These are phyloP conservation scores for Sorex araneus DNA, from an alignment of 2,113 vertebrate species.

Conservation along the genomic window DNA sequence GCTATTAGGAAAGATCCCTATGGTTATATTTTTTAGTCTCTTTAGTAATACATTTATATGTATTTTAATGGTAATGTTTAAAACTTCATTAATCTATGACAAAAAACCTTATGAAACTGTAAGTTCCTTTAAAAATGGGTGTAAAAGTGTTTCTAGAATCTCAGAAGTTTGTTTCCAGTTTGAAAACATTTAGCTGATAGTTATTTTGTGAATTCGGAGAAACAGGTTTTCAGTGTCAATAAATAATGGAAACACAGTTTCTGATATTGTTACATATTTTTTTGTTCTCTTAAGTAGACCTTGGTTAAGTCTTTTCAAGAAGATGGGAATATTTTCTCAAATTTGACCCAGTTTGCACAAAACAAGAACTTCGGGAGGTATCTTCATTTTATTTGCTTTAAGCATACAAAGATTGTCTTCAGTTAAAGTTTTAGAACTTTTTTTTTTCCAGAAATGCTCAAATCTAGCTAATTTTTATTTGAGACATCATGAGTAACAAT, in stretches of 20 bases:
- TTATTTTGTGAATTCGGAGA: neutral
- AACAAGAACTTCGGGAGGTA: neutral
- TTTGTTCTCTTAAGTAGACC: too few species aligned
- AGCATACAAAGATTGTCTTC: neutral
- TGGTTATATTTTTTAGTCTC: slow-evolving; percentile 36
- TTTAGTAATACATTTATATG: slow-evolving; percentile 37
- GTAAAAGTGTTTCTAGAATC: neutral
- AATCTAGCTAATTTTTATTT: too few species aligned
- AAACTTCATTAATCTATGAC: slow-evolving; percentile 4
- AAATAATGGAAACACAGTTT: too few species aligned
- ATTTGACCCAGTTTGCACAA: neutral
- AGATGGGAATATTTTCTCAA: neutral
- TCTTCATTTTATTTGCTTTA: slow-evolving; percentile 25
- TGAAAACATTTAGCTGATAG: neutral
- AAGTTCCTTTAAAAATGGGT: slow-evolving; percentile 19
- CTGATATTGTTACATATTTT: too few species aligned
- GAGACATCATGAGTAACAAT: too few species aligned
- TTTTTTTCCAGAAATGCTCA: neutral
- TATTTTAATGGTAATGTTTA: slow-evolving; percentile 28
- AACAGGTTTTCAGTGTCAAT: neutral
- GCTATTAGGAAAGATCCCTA: slow-evolving; percentile 12
- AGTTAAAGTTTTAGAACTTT: neutral
- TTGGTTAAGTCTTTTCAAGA: too few species aligned
- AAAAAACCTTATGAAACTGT: too few species aligned
- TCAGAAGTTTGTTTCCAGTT: neutral